Evolutionary conservation across 1,140 invertebrate species (phyloP).

Genomic region (Manduca sexta): DNA sequence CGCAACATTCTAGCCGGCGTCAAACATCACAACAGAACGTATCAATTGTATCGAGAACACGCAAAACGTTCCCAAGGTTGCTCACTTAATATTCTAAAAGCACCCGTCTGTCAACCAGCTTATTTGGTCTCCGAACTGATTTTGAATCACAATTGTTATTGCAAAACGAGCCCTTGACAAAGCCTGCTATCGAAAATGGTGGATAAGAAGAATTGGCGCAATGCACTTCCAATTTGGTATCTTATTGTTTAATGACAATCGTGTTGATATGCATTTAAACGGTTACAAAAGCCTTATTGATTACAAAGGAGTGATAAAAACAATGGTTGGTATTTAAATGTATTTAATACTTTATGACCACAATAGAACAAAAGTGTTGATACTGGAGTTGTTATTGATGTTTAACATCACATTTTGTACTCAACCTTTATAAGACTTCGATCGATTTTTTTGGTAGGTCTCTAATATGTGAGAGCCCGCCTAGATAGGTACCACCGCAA

Average conservation of each 20-base stretch:
- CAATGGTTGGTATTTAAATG: no score
- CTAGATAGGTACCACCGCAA: no score
- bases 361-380: no score
- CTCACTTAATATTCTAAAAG: slow-evolving; percentile 48
- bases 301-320: no score
- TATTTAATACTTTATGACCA: not conserved
- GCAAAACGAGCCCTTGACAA: slow-evolving; percentile 46
- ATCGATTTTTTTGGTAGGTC: no score
- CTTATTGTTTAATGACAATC: not conserved
- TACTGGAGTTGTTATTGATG: no score
- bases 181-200: slow-evolving; percentile 4
- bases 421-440: no score
- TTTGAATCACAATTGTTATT: slow-evolving; percentile 60
- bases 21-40: not conserved
- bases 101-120: slow-evolving; percentile 29
- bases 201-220: not conserved
- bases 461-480: no score
- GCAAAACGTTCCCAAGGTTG: slow-evolving; percentile 34
- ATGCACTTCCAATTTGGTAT: slow-evolving; percentile 4
- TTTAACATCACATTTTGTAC: no score
- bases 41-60: slow-evolving; percentile 45
- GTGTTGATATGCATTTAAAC: not conserved
- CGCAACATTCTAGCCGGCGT: no score
- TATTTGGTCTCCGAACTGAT: slow-evolving; percentile 53
- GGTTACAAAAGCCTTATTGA: not conserved